Base-by-base conservation (phyloP, 2,888 invertebrate species). In the Xestobium rufovillosum region DNA sequence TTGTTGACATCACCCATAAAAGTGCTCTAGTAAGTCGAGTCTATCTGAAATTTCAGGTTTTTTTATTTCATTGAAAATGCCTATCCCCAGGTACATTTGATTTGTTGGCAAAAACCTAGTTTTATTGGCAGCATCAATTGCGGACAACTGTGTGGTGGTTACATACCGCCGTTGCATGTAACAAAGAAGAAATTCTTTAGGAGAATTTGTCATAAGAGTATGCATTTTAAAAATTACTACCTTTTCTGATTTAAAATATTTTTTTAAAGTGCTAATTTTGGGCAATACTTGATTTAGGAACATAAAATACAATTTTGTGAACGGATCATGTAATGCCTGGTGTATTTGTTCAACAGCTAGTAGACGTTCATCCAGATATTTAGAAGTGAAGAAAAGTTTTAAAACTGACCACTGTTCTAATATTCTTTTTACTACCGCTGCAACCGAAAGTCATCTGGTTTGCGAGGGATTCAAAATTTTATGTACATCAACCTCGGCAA, bases 341-440 rank as follows among this genome's bases (percentile, higher is more conserved):
- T 19, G 23, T 8, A 19, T 19, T 19, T 19, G 23, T 19, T 19
- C 23, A 8, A 19, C 23, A 19, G 23, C 23, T 6, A 19, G 23
- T 19, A 19, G n/a, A 6, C 23, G 23, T 19, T 19, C 23, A 19
- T 19, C 23, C n/a, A 19, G 23, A 19, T 8, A 19, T 19, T 19
- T 19, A 8, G 23, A 19, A 8, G 23, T 19, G n/a, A 19, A 19
- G n/a, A 30, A 33, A 10, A 33, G 16, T 26, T 26, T 23, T 23
- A 33, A 14, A 12, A 26, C 26, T 31, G 13, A 4, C 34, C 34
- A 54, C 37, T 57, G 55, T 33, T 55, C 49, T 9, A 56, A 37
- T 10, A 52, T 36, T 34, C 56, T 41, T 19, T 50, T 49, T 4
- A 58, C 55, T 35, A 54, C 57, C 12, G 40, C 38, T 40, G 54